phyloP scores from a whole-genome alignment of 2,797 vertebrate genomes.

The Phoxinus dragarum region DNA sequence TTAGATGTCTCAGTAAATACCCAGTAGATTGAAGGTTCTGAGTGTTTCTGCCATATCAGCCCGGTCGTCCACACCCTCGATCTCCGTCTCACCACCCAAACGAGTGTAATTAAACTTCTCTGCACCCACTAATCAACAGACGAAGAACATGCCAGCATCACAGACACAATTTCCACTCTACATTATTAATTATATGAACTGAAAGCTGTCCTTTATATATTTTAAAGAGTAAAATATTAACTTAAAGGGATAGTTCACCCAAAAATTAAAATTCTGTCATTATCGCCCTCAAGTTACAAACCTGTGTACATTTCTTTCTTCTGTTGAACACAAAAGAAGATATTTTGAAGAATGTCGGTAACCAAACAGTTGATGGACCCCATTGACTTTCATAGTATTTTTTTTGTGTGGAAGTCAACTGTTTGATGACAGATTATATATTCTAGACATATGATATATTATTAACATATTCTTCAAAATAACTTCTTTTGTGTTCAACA shows the following conservation, averaged over 20 bases:
- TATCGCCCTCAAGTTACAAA: no score
- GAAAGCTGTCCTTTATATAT: background rate
- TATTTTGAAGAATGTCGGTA: no score
- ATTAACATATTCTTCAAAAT: background rate
- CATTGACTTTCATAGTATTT: no score
- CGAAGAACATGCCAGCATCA: background rate
- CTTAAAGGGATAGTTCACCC: background rate
- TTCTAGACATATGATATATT: no score
- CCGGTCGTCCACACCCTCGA: conserved; percentile 89
- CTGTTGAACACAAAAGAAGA: no score
- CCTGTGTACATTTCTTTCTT: no score
- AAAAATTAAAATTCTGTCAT: background rate
- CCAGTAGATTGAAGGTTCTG: conserved; percentile 88
- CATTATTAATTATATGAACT: background rate
- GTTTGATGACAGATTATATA: no score
- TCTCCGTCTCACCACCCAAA: conserved; percentile 83
- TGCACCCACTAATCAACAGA: conserved; percentile 79
- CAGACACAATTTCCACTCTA: conserved; percentile 22
- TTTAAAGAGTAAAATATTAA: background rate
- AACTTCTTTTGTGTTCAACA: background rate
- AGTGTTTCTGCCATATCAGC: conserved; percentile 89
- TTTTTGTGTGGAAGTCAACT: no score
- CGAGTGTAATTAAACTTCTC: conserved; percentile 91
- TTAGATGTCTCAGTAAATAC: conserved; percentile 67
- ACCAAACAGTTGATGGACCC: no score